phyloP scores from a whole-genome alignment of 1,140 invertebrate species.

The Bombus difficillimus region DNA sequence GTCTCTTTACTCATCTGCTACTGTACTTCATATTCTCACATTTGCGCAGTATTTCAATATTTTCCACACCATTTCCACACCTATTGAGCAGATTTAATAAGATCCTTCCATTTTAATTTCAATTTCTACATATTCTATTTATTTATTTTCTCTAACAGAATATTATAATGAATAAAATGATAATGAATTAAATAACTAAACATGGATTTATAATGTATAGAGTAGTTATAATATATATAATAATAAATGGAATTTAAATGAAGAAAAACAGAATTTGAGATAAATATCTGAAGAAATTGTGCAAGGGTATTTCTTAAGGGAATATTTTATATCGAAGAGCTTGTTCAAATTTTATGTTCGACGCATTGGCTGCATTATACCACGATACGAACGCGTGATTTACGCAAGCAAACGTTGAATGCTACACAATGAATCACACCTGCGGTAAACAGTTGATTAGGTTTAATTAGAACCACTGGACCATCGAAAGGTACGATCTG shows the following conservation, averaged over 20 bases:
- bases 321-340: too few relatives aligned
- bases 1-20: background rate
- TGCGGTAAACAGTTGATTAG: constrained; percentile 11
- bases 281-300: too few relatives aligned
- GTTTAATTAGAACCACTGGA: constrained; percentile 8
- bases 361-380: background rate
- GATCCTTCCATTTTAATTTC: background rate
- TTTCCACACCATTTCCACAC: too few relatives aligned
- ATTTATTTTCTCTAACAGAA: too few relatives aligned
- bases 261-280: too few relatives aligned
- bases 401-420: background rate
- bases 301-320: too few relatives aligned
- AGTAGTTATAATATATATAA: too few relatives aligned
- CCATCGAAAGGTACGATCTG: background rate
- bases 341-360: too few relatives aligned
- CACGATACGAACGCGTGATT: background rate
- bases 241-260: too few relatives aligned
- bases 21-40: background rate
- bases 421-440: background rate
- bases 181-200: too few relatives aligned
- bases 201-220: too few relatives aligned
- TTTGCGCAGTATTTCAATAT: background rate
- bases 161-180: too few relatives aligned
- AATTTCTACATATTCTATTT: background rate
- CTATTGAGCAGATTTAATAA: background rate